These are phyloP conservation scores for Pseudomyrmex gracilis DNA, from an alignment of 1,140 invertebrate genomes.

Conservation along the genomic window DNA sequence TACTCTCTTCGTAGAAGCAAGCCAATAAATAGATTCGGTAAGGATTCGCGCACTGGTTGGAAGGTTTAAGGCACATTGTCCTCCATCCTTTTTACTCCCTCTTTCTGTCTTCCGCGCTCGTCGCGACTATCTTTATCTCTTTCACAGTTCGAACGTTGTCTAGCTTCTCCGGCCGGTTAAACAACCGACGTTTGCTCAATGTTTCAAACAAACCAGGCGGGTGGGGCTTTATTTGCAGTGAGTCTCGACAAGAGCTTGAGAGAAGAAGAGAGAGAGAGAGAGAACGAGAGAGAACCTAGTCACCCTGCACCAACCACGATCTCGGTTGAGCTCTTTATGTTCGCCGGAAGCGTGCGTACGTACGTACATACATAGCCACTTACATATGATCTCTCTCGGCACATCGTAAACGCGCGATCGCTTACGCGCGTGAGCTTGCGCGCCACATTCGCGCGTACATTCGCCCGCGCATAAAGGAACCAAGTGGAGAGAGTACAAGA, in stretches of 20 bases:
- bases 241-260: conserved; percentile 57
- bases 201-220: conserved; percentile 78
- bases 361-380: conserved; percentile 31
- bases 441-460: neutral
- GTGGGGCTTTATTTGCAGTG: conserved; percentile 79
- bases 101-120: conserved; percentile 33
- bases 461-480: conserved; percentile 7
- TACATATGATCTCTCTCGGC: neutral
- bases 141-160: conserved; percentile 62
- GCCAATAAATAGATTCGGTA: conserved; percentile 62
- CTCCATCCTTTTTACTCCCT: neutral
- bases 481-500: conserved; percentile 12
- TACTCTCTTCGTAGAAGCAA: conserved; percentile 32
- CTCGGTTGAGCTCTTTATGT: conserved; percentile 58
- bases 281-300: conserved; percentile 38
- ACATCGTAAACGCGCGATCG: conserved; percentile 15
- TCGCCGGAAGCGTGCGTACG: conserved; percentile 35
- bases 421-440: neutral
- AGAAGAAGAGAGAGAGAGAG: neutral
- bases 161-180: conserved; percentile 74
- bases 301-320: conserved; percentile 49
- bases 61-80: conserved; percentile 32
- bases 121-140: conserved; percentile 50
- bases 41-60: conserved; percentile 46
- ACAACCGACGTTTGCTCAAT: conserved; percentile 79